A percentile compares a stretch with the other conserved stretches of the same genome.
These are phyloP conservation scores for Emydura subglobosa DNA, from an alignment of 2,113 vertebrate species.

Conservation along the genomic window DNA sequence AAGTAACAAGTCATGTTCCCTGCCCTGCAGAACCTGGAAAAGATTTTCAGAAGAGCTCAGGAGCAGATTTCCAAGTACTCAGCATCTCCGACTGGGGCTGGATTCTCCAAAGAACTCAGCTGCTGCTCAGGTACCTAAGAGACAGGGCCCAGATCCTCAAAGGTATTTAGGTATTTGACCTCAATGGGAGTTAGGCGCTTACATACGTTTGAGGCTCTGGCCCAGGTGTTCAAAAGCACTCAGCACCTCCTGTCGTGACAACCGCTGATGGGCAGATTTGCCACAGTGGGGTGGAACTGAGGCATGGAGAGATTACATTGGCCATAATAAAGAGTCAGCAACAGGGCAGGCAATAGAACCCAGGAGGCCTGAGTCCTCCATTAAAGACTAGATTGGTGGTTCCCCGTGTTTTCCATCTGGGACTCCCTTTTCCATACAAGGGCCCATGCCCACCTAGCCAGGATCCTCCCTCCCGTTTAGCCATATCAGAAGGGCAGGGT, in stretches of 20 bases:
- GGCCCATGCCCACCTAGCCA: not conserved
- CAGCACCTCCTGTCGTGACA: not conserved
- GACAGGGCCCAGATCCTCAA: not conserved
- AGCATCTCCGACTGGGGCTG: not conserved
- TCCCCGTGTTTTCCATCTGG: not conserved
- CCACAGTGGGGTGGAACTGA: not conserved
- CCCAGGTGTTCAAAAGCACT: not conserved
- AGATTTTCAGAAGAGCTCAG: not conserved
- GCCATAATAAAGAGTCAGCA: not conserved
- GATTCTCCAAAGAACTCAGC: not conserved
- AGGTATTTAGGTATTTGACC: not conserved
- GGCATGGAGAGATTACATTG: not conserved
- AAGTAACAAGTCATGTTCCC: not conserved
- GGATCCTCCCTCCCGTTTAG: not conserved
- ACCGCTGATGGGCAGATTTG: not conserved
- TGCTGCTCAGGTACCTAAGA: not conserved
- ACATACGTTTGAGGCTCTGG: not conserved
- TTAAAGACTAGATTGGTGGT: not conserved
- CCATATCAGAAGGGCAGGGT: not conserved
- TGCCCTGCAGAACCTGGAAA: conserved; percentile 39
- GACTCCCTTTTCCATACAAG: not conserved
- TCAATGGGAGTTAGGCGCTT: not conserved
- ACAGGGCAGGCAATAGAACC: not conserved
- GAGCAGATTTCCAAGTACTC: not conserved
- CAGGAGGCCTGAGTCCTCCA: not conserved